Conservation (phyloP, 2,797 vertebrate species). For the Ibycter americanus region DNA sequence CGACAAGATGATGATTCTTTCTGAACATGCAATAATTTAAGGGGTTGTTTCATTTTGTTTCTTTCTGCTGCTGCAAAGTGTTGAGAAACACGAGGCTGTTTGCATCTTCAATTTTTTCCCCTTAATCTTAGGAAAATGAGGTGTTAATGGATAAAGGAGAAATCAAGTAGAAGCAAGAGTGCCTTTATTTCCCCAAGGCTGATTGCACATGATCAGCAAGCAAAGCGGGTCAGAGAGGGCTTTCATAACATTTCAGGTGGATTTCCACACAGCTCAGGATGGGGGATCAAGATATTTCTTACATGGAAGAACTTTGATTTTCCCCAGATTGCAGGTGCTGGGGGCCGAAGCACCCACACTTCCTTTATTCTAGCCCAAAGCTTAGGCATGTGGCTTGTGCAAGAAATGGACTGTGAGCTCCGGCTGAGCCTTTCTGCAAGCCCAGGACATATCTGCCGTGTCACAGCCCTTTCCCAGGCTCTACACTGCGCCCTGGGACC, state of each 20-base stretch:
- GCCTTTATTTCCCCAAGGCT: not conserved
- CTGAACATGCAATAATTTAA: conserved; percentile 39
- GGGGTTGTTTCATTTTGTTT: not conserved
- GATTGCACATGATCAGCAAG: not conserved
- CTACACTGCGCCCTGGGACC: rapidly evolving
- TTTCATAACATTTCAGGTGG: not conserved
- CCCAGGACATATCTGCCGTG: not conserved
- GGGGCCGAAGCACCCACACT: not conserved
- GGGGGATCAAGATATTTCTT: not conserved
- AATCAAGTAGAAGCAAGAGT: not conserved
- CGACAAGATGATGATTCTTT: conserved; percentile 16
- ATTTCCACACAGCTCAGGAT: not conserved
- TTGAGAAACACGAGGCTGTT: not conserved
- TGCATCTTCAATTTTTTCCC: not conserved
- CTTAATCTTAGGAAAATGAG: conserved; percentile 30
- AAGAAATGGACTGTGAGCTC: not conserved
- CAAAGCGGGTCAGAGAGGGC: not conserved
- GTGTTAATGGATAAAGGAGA: not conserved
- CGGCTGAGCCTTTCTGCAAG: not conserved
- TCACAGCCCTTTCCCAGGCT: not conserved
- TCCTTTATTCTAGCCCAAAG: not conserved
- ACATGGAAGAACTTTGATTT: not conserved
- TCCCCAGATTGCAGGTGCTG: not conserved
- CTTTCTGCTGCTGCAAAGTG: not conserved
- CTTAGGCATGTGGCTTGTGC: not conserved